Percentiles rank a stretch among this genome's conserved stretches.
Evolutionary conservation across 2,113 vertebrate genomes (phyloP).

Genomic region (Todiramphus saurophagus): DNA sequence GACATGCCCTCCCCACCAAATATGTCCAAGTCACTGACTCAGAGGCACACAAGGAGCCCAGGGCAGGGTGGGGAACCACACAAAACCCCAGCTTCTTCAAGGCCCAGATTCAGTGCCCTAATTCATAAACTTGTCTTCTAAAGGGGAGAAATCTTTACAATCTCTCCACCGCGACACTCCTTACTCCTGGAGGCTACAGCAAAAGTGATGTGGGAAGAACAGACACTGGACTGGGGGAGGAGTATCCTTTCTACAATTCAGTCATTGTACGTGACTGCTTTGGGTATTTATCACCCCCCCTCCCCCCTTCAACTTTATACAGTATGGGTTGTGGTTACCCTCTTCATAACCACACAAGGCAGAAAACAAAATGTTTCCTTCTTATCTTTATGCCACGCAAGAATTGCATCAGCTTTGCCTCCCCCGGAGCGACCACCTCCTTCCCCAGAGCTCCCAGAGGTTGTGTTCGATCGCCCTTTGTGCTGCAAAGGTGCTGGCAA

Average conservation of each 20-base stretch:
- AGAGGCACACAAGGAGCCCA: background rate
- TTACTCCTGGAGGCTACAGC: background rate
- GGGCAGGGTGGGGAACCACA: background rate
- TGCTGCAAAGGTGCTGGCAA: background rate
- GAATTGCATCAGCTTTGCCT: background rate
- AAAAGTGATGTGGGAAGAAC: background rate
- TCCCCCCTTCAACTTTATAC: background rate
- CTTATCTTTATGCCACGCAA: background rate
- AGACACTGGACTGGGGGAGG: background rate
- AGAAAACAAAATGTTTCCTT: background rate
- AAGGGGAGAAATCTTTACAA: background rate
- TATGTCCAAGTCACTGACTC: background rate
- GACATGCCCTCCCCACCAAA: background rate
- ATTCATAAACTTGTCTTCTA: background rate
- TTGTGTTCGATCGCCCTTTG: background rate
- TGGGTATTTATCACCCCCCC: background rate
- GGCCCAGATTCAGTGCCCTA: background rate
- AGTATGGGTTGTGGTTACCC: background rate
- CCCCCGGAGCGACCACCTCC: background rate
- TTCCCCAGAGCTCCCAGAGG: background rate
- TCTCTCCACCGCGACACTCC: background rate
- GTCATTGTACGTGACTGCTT: background rate
- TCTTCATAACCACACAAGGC: background rate
- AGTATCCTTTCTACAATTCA: background rate
- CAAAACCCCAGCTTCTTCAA: background rate